phyloP scores from a whole-genome alignment of 2,797 vertebrate genomes.

The Anolis apletophallus region DNA sequence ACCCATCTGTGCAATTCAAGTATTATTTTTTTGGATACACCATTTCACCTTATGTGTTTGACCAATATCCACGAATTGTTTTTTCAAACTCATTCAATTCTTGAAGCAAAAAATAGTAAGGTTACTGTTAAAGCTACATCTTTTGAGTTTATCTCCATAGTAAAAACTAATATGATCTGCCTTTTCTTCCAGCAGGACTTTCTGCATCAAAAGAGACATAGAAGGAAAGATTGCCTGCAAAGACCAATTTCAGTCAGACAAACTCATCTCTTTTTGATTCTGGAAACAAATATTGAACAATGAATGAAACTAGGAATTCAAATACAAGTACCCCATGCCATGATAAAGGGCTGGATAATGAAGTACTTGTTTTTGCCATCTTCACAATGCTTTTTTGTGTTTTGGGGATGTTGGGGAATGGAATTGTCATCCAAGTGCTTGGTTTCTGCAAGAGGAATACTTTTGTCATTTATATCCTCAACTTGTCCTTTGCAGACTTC shows the following conservation, averaged over 20 bases:
- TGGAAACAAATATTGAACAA: not conserved
- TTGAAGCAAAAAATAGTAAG: not conserved
- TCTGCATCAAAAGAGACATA: too few relatives aligned
- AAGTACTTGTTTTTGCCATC: not conserved
- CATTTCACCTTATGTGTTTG: not conserved
- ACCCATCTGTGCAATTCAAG: not conserved
- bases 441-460: slow-evolving; percentile 64
- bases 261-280: fast-evolving
- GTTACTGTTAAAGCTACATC: not conserved
- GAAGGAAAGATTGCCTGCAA: not conserved
- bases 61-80: too few relatives aligned
- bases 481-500: slow-evolving; percentile 59
- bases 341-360: not conserved
- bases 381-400: not conserved
- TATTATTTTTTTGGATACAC: not conserved
- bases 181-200: not conserved
- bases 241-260: not conserved
- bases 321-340: not conserved
- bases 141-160: not conserved
- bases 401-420: slow-evolving; percentile 66
- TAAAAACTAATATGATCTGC: not conserved
- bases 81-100: too few relatives aligned
- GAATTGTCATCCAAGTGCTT: slow-evolving; percentile 68
- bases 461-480: slow-evolving; percentile 71
- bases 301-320: not conserved